A percentile compares a stretch with the other conserved stretches of the same genome.
These are phyloP conservation scores for Danio albolineatus DNA, from an alignment of 2,797 vertebrate genomes.

Conservation along the genomic window DNA sequence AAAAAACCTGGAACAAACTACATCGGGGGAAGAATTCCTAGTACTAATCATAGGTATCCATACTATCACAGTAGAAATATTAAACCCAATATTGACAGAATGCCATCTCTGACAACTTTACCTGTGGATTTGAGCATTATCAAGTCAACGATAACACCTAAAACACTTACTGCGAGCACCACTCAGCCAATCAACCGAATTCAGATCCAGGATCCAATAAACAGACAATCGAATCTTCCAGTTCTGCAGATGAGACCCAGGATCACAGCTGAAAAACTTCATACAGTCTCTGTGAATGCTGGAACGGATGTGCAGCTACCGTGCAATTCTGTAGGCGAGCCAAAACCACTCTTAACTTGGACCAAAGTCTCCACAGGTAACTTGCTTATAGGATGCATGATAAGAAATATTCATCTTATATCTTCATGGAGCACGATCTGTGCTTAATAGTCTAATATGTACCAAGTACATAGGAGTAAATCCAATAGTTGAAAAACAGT, in stretches of 20 bases:
- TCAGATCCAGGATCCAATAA: constrained; percentile 41
- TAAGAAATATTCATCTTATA: too few species aligned
- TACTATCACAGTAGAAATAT: constrained; percentile 65
- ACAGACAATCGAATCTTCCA: constrained; percentile 55
- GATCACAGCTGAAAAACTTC: constrained; percentile 80
- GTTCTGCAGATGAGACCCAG: constrained; percentile 69
- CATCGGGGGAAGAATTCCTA: constrained; percentile 72
- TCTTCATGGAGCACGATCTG: too few species aligned
- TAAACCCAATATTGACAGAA: constrained; percentile 45
- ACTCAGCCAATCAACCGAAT: constrained; percentile 50
- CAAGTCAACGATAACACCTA: background rate
- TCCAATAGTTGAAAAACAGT: too few species aligned
- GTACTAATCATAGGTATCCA: constrained; percentile 58
- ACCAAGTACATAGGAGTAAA: too few species aligned
- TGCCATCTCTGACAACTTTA: constrained; percentile 24
- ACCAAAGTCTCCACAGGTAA: constrained; percentile 93
- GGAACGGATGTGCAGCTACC: constrained; percentile 79
- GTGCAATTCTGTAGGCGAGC: constrained; percentile 84
- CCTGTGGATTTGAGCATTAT: constrained; percentile 47
- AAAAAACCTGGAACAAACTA: constrained; percentile 75
- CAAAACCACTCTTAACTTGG: constrained; percentile 84
- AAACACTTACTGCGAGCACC: constrained; percentile 24
- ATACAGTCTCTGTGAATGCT: constrained; percentile 78
- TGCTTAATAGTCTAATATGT: too few species aligned
- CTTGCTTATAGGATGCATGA: background rate